These are phyloP conservation scores for Mycalesis mineus DNA, from an alignment of 2,888 invertebrate species.

Conservation along the genomic window DNA sequence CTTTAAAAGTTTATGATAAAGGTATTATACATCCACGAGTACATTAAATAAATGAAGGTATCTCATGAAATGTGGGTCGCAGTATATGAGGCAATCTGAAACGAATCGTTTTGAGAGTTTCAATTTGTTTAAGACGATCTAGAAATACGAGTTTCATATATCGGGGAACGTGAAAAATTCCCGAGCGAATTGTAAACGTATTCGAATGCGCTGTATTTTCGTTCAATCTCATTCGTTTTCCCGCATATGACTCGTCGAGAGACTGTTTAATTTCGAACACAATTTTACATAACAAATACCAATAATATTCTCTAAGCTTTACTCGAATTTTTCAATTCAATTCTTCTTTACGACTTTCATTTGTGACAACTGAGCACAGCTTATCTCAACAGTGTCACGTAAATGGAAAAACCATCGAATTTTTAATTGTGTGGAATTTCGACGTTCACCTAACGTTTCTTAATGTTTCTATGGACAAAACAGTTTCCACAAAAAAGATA, in stretches of 20 bases:
- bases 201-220: conserved; percentile 56
- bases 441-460: no score
- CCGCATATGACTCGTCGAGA: conserved; percentile 1
- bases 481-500: no score
- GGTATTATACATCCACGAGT: background rate
- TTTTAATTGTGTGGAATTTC: no score
- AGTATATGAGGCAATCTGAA: conserved; percentile 21
- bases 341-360: no score
- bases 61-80: conserved; percentile 13
- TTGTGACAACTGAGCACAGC: no score
- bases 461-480: no score
- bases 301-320: no score
- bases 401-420: no score
- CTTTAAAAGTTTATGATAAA: background rate
- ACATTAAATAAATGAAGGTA: background rate
- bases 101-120: conserved; percentile 26
- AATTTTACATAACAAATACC: background rate
- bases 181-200: conserved; percentile 60
- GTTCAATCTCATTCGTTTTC: conserved; percentile 49
- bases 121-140: conserved; percentile 32
- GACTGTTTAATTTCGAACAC: conserved; percentile 1
- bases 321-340: no score
- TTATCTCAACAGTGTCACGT: no score
- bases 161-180: conserved; percentile 47
- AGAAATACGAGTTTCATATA: conserved; percentile 33